These are phyloP conservation scores for Apamea sordens DNA, from an alignment of 2,888 invertebrate species.

Conservation along the genomic window DNA sequence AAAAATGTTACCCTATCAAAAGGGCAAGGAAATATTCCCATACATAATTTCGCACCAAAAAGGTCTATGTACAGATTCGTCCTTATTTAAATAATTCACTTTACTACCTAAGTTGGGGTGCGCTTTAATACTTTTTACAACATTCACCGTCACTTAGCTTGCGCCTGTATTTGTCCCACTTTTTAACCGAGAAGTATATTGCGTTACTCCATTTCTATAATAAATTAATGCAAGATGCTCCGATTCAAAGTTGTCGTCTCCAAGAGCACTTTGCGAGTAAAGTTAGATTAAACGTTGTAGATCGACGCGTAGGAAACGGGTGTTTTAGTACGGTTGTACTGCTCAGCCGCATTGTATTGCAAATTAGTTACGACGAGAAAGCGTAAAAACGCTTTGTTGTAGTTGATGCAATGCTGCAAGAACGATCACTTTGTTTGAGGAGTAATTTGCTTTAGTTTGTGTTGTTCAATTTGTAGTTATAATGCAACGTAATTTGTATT, in stretches of 20 bases:
- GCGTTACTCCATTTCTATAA: slow-evolving; percentile 63
- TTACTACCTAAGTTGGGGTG: slow-evolving; percentile 51
- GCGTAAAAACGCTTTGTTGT: slow-evolving; percentile 58
- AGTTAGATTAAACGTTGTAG: slow-evolving; percentile 87
- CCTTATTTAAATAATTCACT: slow-evolving; percentile 53
- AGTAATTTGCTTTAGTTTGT: slow-evolving; percentile 12
- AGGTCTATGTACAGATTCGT: slow-evolving; percentile 5
- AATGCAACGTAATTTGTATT: neutral
- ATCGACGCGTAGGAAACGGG: slow-evolving; percentile 80
- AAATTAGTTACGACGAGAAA: slow-evolving; percentile 77
- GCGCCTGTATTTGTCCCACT: slow-evolving; percentile 20
- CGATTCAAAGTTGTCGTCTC: slow-evolving; percentile 75
- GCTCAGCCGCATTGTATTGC: slow-evolving; percentile 80
- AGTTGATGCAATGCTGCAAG: slow-evolving; percentile 20
- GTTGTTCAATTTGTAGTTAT: neutral
- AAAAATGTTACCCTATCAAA: slow-evolving; percentile 2
- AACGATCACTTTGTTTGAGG: slow-evolving; percentile 12
- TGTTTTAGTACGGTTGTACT: slow-evolving; percentile 75
- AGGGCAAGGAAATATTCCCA: slow-evolving; percentile 1
- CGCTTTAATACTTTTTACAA: slow-evolving; percentile 49
- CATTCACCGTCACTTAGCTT: slow-evolving; percentile 44
- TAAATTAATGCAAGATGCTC: slow-evolving; percentile 76
- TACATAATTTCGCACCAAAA: slow-evolving; percentile 27
- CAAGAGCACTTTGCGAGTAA: slow-evolving; percentile 80
- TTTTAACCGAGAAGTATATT: slow-evolving; percentile 35